Base-by-base conservation (phyloP, 2,113 vertebrate genomes). In the Marmota monax region DNA sequence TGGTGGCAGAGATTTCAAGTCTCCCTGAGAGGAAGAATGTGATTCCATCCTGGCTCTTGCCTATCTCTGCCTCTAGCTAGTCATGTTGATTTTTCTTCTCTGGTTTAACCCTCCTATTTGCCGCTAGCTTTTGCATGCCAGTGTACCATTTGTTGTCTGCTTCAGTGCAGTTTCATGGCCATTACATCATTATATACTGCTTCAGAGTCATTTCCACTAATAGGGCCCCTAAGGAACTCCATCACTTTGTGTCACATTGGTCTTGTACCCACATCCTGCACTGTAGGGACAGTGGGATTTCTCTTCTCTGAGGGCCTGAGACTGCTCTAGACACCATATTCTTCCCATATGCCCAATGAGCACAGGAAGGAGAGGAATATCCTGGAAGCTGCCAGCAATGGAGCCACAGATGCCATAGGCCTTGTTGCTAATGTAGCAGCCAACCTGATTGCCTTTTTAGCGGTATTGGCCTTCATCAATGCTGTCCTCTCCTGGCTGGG, bases 371-470 rank as follows among this genome's bases (percentile, higher is more conserved):
- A 99, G 94, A 96, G 93, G 97, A 99, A 99, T 92, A 97, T 99
- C 78, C 94, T 99, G 98, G 99, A 99, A 98, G 99, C 99, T 86
- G 99, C 99, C 0, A 99, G 99, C 98, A 99, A 96, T 0, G 99
- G 99, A 70, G 99, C 99, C 10, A 98, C 99, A 0, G 42, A 99
- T 14, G 99, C 99, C 0, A 97, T 99, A 82, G 98, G 97, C 2
- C 99, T 99, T 0, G 99, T 99, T 86, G 99, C 99, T 56, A 99
- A 99, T 94, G 99, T 99, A 9, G 99, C 99, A 0, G 99, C 98
- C 94, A 99, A 99, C 93, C 96, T 99, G 85, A 99, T 99, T 0
- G 99, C 99, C 58, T 99, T 99, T 97, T 97, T 99, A 84, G 99
- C 99, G 0, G 98, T 99, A 85, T 97, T 99, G 56, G 99, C 96